These are phyloP conservation scores for Borostomias antarcticus DNA, from an alignment of 2,797 vertebrate species.

Conservation along the genomic window DNA sequence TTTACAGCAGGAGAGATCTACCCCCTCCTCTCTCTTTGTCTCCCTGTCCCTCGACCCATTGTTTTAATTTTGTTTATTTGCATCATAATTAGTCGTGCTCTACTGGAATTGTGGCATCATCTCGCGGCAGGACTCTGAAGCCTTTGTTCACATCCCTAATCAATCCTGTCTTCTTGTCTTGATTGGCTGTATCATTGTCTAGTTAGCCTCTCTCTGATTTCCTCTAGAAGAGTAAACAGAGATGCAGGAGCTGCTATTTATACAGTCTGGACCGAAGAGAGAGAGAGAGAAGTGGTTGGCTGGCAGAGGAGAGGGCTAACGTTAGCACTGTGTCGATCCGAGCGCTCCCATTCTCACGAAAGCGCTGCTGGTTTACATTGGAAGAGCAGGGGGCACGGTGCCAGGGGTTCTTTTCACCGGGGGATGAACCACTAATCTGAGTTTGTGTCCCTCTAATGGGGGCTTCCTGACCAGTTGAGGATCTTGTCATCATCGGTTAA, in stretches of 20 bases:
- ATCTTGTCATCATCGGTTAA: slow-evolving; percentile 70
- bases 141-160: slow-evolving; percentile 54
- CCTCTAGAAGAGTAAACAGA: slow-evolving; percentile 25
- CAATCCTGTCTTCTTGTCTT: slow-evolving; percentile 50
- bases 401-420: slow-evolving; percentile 41
- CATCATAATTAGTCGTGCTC: slow-evolving; percentile 69
- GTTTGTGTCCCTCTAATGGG: slow-evolving; percentile 64
- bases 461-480: slow-evolving; percentile 68
- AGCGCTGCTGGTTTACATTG: slow-evolving; percentile 46
- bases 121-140: slow-evolving; percentile 43
- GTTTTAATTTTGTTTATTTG: slow-evolving; percentile 50
- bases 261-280: slow-evolving; percentile 11
- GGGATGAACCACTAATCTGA: slow-evolving; percentile 41
- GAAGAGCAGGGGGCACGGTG: slow-evolving; percentile 16
- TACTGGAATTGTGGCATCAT: slow-evolving; percentile 63
- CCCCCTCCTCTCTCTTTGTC: slow-evolving; percentile 47
- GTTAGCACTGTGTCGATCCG: slow-evolving; percentile 19
- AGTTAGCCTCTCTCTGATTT: slow-evolving; percentile 33
- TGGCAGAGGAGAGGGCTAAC: slow-evolving; percentile 31
- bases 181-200: slow-evolving; percentile 55
- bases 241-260: slow-evolving; percentile 26
- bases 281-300: slow-evolving; percentile 36
- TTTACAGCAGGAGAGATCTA: slow-evolving; percentile 52
- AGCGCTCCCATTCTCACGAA: slow-evolving; percentile 55
- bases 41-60: slow-evolving; percentile 3